Evolutionary conservation across 2,113 vertebrate genomes (phyloP), one percentile per base, ranked within the genome.

Genomic region (Cercocebus atys): DNA sequence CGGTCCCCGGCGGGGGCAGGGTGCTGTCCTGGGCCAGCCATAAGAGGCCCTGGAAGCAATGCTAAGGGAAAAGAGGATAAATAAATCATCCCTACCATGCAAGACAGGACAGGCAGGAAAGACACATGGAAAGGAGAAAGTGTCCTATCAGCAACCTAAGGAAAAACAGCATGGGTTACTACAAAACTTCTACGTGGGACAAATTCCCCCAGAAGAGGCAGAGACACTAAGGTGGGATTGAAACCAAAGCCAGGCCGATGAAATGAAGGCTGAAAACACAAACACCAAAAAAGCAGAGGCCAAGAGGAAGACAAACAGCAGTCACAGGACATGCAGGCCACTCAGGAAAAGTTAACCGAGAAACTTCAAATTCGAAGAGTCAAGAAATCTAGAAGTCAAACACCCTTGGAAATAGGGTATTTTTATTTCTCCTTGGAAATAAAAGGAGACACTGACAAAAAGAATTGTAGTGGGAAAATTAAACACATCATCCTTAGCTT

Each of bases 301-400:
- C 14, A 25, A 5, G 64, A 27, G 2, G 45, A 68, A 25, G 64
- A 35, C 2, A 10, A 5, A 2, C 47, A 20, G 68, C 22, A 18
- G 0, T 0, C 4, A 14, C 4, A 1, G 22, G 85, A 57, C 6
- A 8, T 0, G 2, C 9, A 9, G n/a, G 30, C 61, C 22, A 0
- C 27, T 6, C 10, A 35, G 47, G 7, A 38, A 6, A 8, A 23
- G 20, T 1, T 3, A 25, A 64, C 8, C 0, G 0, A 38, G 30
- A 20, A 4, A 4, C 13, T 1, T 3, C 2, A 10, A 1, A 4
- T 20, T 12, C 57, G 11, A 22, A 55, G 59, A 0, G 25, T 16
- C 20, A 0, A 5, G 30, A 50, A 8, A 27, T 3, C 52, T 13
- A 14, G 6, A 10, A 12, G 4, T 5, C 25, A 14, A 14, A 68